Conservation (phyloP, 1,140 invertebrate genomes). For the Agraylea sexmaculata region DNA sequence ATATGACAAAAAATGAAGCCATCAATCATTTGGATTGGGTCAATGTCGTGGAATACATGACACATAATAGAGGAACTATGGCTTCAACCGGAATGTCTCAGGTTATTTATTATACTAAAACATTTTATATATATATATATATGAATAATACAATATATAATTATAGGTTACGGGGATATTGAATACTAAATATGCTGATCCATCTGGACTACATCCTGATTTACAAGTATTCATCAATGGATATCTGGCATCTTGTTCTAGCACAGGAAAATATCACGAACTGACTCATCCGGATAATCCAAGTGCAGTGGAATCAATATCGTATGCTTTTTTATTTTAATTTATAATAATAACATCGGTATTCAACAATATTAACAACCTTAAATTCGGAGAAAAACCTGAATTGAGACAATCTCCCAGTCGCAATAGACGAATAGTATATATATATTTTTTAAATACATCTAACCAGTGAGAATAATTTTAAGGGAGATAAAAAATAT, state of each 20-base stretch:
- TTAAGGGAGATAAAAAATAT: too few relatives aligned
- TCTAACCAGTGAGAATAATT: too few relatives aligned
- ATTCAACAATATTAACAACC: too few relatives aligned
- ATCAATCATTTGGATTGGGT: conserved; percentile 49
- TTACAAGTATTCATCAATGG: conserved; percentile 58
- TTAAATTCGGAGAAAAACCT: too few relatives aligned
- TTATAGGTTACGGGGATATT: conserved; percentile 46
- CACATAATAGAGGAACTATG: conserved; percentile 46
- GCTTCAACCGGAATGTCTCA: conserved; percentile 49
- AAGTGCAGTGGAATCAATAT: conserved; percentile 22
- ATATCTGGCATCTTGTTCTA: conserved; percentile 48
- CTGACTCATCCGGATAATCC: conserved; percentile 28
- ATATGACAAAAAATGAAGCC: conserved; percentile 40
- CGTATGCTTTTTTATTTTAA: conserved; percentile 23
- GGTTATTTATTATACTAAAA: conserved; percentile 20
- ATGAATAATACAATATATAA: neutral
- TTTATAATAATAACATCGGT: neutral
- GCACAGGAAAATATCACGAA: conserved; percentile 39
- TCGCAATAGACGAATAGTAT: too few relatives aligned
- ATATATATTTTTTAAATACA: too few relatives aligned
- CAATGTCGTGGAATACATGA: conserved; percentile 46
- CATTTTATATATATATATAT: neutral
- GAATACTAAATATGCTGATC: conserved; percentile 44
- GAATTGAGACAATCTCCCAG: too few relatives aligned
- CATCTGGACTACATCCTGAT: conserved; percentile 45